phyloP scores from a whole-genome alignment of 2,888 invertebrate genomes.

The Chrysolina haemoptera region DNA sequence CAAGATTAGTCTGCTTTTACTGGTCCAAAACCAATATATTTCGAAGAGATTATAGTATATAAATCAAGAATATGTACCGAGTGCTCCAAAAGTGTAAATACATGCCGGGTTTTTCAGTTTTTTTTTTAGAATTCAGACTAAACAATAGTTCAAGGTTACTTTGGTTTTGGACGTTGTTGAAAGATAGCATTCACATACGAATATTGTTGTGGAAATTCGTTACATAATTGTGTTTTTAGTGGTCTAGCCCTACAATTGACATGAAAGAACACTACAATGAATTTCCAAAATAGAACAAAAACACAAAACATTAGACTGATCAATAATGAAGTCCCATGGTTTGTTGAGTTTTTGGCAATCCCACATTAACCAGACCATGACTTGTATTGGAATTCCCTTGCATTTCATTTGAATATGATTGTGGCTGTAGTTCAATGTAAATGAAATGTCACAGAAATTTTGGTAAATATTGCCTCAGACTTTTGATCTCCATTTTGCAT shows the following conservation, averaged over 20 bases:
- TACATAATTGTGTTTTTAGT: constrained; percentile 27
- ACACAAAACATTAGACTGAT: constrained; percentile 34
- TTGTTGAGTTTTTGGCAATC: constrained; percentile 17
- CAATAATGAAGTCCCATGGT: constrained; percentile 39
- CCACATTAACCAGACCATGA: constrained; percentile 8
- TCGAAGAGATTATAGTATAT: constrained; percentile 20
- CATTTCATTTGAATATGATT: neutral
- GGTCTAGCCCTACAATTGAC: constrained; percentile 6
- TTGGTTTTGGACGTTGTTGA: constrained; percentile 43
- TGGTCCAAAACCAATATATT: constrained; percentile 40
- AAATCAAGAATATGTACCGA: neutral
- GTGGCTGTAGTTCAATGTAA: neutral
- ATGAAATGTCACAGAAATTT: neutral
- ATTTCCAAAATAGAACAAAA: constrained; percentile 19
- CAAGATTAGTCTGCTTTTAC: constrained; percentile 57
- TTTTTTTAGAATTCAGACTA: constrained; percentile 35
- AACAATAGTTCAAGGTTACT: constrained; percentile 58
- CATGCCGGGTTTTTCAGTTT: constrained; percentile 30
- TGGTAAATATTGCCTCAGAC: constrained; percentile 8
- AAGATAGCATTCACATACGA: constrained; percentile 40
- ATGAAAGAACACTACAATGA: neutral
- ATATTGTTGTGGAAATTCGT: constrained; percentile 35
- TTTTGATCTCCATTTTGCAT: constrained; percentile 6
- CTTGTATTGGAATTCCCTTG: neutral
- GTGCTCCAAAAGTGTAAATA: neutral